Evolutionary conservation across 2,113 vertebrate genomes (phyloP), one percentile per base, ranked within the genome.

Genomic region (Poeciliopsis prolifica): DNA sequence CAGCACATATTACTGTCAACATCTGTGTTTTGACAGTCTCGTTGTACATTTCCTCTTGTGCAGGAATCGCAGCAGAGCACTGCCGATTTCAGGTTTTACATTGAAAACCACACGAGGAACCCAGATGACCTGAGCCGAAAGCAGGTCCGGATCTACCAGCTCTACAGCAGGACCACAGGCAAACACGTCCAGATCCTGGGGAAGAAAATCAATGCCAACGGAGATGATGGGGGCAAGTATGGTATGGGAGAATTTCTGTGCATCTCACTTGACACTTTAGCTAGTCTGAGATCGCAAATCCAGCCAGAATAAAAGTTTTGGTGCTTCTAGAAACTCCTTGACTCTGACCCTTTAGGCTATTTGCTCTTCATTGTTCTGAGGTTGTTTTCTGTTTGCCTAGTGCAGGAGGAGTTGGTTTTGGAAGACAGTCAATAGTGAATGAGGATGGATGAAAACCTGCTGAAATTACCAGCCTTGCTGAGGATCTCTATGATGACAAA

Each of bases 191-290:
- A 95, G 91, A 94, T 95, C 88, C 73, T 95, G 69, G 95, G 94
- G 60, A 95, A 95, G 84, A 94, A 92, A 69, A 65, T 95, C 92
- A 94, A 94, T 65, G 95, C 95, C 91, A 95, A 95, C 12, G 95
- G 95, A 87, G 95, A 95, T 87, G 95, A 95, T 89, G 95, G 95
- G 92, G 93, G 94, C 93, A 95, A 95, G 93, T 95, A 94, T 90
- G 94, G 95, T 95, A 94, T 91, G 95, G 83, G 90, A 92, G 86
- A 85, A 78, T 89, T 92, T 84, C 87, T 91, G 91, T 89, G 83
- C 93, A 89, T 91, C 74, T 89, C 84, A 91, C 83, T 24, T 72
- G 68, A 88, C 84, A 90, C 70, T 37, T 72, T 37, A 82, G 65
- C 42, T 77, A 74, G 58, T 74, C 72, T 29, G 37, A 78, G 70